These are phyloP conservation scores for Bambusicola thoracicus DNA, from an alignment of 2,113 vertebrate genomes.

Conservation along the genomic window DNA sequence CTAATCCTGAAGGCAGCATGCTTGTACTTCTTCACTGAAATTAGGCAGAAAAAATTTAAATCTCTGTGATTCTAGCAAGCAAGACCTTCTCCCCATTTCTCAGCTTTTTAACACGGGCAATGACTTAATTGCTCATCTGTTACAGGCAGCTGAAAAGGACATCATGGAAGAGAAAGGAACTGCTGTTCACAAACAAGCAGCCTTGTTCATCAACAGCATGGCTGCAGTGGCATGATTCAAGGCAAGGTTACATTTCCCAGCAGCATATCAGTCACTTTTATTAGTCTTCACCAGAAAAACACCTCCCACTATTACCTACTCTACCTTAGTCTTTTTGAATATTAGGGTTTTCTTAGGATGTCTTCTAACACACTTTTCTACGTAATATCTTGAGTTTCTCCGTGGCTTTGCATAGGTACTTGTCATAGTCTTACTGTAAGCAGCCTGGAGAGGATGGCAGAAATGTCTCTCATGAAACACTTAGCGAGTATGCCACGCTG, in stretches of 20 bases:
- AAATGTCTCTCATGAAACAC: neutral
- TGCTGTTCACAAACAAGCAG: neutral
- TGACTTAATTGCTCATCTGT: neutral
- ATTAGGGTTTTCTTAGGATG: neutral
- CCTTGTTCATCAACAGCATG: neutral
- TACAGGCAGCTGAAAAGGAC: neutral
- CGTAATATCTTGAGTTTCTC: neutral
- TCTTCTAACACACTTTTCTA: neutral
- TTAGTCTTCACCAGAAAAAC: neutral
- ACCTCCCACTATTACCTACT: neutral
- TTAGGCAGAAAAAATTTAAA: neutral
- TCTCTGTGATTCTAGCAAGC: neutral
- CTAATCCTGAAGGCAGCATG: neutral
- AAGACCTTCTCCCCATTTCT: neutral
- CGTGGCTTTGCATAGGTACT: neutral
- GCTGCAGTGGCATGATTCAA: neutral
- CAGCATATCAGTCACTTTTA: neutral
- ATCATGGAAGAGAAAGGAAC: neutral
- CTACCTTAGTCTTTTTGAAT: neutral
- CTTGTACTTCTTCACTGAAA: neutral
- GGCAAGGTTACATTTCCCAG: neutral
- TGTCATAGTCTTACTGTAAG: neutral
- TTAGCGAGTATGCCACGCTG: neutral
- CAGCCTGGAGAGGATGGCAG: neutral
- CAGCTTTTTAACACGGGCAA: neutral